Evolutionary conservation across 2,888 invertebrate species (phyloP).

Genomic region (Drosophila cognata): DNA sequence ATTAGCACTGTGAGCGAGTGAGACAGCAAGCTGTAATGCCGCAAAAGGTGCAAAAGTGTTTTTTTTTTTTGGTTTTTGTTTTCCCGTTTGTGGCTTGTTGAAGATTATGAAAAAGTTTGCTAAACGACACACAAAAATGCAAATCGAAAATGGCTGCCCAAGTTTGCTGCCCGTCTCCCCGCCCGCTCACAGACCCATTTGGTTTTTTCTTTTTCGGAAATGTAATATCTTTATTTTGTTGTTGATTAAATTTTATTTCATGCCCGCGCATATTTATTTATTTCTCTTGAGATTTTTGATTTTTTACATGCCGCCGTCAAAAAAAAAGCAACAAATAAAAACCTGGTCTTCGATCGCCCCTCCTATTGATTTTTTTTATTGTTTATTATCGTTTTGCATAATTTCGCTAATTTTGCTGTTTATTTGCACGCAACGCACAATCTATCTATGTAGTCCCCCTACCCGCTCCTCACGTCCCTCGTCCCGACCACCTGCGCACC

Average conservation of each 20-base stretch:
- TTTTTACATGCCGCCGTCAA: conserved; percentile 62
- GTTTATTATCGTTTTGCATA: conserved; percentile 73
- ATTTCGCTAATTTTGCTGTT: conserved; percentile 79
- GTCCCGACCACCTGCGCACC: neutral
- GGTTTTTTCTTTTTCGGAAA: neutral
- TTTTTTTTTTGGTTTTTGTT: conserved; percentile 29
- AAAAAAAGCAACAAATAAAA: conserved; percentile 7
- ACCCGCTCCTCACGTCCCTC: neutral
- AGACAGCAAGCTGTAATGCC: conserved; percentile 26
- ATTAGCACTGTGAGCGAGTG: conserved; percentile 16
- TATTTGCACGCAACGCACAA: conserved; percentile 68
- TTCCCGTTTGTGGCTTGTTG: conserved; percentile 23
- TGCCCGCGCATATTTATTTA: conserved; percentile 58
- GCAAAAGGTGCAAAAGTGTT: conserved; percentile 56
- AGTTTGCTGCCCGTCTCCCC: conserved; percentile 1
- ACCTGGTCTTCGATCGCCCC: conserved; percentile 38
- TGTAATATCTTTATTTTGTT: conserved; percentile 35
- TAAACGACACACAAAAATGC: conserved; percentile 57
- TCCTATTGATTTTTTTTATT: conserved; percentile 28
- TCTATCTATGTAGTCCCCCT: conserved; percentile 25
- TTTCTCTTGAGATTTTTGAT: conserved; percentile 65
- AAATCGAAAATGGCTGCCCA: conserved; percentile 68
- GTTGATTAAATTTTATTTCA: conserved; percentile 52
- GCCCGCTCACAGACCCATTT: neutral
- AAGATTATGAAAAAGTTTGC: conserved; percentile 74